Conservation (phyloP, 2,888 invertebrate genomes). For the Strigamia maritima region DNA sequence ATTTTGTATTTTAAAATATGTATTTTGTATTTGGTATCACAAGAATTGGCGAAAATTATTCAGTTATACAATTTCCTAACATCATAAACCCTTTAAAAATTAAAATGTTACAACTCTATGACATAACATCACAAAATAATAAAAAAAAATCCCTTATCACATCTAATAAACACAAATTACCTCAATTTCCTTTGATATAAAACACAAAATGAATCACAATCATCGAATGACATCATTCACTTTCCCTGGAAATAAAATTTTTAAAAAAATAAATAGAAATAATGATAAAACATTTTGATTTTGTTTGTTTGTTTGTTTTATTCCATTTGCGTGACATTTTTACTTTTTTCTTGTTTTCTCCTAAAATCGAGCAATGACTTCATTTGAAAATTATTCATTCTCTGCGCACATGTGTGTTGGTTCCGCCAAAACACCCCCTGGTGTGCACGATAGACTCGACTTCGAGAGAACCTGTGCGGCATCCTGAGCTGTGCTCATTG, state of each 20-base stretch:
- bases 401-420: not conserved
- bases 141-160: no score
- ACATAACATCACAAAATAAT: no score
- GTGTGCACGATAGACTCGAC: not conserved
- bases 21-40: no score
- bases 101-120: no score
- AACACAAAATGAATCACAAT: not conserved
- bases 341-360: not conserved
- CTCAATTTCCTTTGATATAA: not conserved
- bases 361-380: not conserved
- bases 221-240: not conserved
- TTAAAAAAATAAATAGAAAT: not conserved
- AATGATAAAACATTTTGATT: no score
- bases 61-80: no score
- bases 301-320: no score
- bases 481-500: not conserved
- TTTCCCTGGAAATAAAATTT: not conserved
- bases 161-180: no score
- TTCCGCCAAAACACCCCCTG: not conserved
- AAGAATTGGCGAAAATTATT: no score
- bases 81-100: no score
- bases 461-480: not conserved
- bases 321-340: not conserved
- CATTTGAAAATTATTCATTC: not conserved
- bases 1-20: no score